These are phyloP conservation scores for Dryococelus australis DNA, from an alignment of 2,888 invertebrate species.

Conservation along the genomic window DNA sequence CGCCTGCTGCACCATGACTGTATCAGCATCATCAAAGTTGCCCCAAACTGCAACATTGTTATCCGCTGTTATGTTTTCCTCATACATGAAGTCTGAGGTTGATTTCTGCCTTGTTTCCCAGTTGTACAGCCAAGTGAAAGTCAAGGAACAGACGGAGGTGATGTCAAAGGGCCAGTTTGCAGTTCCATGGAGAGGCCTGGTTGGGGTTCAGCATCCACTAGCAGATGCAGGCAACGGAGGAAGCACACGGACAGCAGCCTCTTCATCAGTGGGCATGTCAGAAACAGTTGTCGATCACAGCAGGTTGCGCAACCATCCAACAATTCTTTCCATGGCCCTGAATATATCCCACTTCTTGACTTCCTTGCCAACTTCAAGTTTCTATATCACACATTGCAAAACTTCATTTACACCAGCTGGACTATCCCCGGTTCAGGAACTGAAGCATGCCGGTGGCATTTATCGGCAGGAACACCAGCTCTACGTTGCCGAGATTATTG, in stretches of 20 bases:
- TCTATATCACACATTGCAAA: neutral
- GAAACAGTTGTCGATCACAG: neutral
- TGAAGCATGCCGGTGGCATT: neutral
- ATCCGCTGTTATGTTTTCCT: neutral
- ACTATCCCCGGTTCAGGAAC: slow-evolving; percentile 24
- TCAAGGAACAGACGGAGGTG: too few species aligned
- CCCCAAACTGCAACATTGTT: neutral
- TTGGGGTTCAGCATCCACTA: neutral
- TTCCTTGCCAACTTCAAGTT: too few species aligned
- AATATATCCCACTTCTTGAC: too few species aligned
- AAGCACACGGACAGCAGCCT: neutral
- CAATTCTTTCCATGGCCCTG: too few species aligned
- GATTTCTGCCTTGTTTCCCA: too few species aligned
- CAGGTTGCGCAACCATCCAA: too few species aligned
- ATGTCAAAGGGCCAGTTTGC: too few species aligned
- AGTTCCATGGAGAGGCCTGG: neutral
- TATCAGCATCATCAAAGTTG: neutral
- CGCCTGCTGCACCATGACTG: neutral
- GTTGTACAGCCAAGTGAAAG: too few species aligned
- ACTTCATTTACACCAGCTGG: slow-evolving; percentile 20
- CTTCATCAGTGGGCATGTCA: neutral
- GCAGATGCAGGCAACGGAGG: neutral
- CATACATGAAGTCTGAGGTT: neutral
- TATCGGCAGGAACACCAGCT: slow-evolving; percentile 23
- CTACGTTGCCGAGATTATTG: slow-evolving; percentile 21